Conservation (phyloP, 2,888 invertebrate genomes). For the Athripsodes cinereus region DNA sequence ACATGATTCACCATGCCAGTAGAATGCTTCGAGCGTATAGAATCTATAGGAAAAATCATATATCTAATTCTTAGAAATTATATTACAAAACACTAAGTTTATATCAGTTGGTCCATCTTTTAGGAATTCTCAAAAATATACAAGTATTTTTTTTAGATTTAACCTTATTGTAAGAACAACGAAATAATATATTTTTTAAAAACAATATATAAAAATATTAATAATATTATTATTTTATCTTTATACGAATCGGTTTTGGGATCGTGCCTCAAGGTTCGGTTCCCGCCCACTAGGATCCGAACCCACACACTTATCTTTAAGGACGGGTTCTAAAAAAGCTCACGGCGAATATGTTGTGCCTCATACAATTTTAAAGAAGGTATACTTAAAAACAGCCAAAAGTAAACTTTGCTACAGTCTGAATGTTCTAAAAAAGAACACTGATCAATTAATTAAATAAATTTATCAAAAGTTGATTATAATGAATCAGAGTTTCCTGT, state of each 20-base stretch:
- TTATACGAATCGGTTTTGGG: slow-evolving; percentile 5
- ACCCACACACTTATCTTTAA: slow-evolving; percentile 3
- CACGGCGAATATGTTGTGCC: slow-evolving; percentile 9
- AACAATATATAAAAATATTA: not conserved
- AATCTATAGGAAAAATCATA: not conserved
- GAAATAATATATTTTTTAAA: not conserved
- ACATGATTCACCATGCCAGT: too few relatives aligned
- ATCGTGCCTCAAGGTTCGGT: slow-evolving; percentile 1
- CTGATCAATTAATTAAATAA: too few relatives aligned
- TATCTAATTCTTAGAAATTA: not conserved
- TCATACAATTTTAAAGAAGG: slow-evolving; percentile 28
- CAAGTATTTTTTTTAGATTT: not conserved
- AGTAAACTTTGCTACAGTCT: slow-evolving; percentile 21
- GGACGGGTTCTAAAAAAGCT: slow-evolving; percentile 9
- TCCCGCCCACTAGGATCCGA: slow-evolving; percentile 9
- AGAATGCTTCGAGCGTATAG: too few relatives aligned
- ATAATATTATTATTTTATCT: not conserved
- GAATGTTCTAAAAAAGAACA: slow-evolving; percentile 14
- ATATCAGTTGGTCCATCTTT: too few relatives aligned
- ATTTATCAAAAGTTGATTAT: too few relatives aligned
- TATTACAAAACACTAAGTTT: not conserved
- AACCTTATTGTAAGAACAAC: not conserved
- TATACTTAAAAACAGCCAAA: slow-evolving; percentile 26
- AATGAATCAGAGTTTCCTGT: too few relatives aligned
- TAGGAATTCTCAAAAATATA: not conserved